phyloP scores from a whole-genome alignment of 2,113 vertebrate genomes.

The Cyphomyrus plagiostoma region DNA sequence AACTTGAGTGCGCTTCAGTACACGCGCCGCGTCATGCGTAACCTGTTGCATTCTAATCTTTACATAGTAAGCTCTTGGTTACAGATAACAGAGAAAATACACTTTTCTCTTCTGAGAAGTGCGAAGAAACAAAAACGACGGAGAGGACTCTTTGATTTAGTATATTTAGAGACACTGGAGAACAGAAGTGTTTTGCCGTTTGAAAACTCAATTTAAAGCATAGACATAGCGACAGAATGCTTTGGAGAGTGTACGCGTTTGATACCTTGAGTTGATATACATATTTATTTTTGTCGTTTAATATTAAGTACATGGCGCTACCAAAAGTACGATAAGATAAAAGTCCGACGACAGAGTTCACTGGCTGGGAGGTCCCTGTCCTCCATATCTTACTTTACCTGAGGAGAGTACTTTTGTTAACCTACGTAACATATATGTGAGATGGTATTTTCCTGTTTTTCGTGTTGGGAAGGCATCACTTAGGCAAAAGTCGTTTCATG shows the following conservation, averaged over 20 bases:
- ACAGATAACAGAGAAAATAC: neutral
- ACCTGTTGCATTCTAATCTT: neutral
- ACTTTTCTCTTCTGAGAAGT: neutral
- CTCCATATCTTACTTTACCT: conserved; percentile 29
- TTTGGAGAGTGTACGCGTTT: neutral
- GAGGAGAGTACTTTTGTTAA: conserved; percentile 41
- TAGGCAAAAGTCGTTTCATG: conserved; percentile 20
- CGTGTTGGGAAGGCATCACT: conserved; percentile 46
- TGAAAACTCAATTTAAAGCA: neutral
- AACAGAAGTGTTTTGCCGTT: neutral
- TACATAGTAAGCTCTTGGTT: neutral
- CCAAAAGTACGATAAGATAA: neutral
- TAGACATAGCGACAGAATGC: neutral
- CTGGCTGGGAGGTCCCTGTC: neutral
- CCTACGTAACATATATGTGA: conserved; percentile 38
- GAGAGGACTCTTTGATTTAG: neutral
- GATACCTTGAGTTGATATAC: neutral
- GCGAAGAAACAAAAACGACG: neutral
- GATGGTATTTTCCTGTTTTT: conserved; percentile 39
- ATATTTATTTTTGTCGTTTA: neutral
- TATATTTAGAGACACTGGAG: neutral
- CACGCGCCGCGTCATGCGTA: neutral
- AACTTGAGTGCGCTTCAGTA: neutral
- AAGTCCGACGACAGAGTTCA: neutral
- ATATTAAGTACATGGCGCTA: neutral